Evolutionary conservation across 2,888 invertebrate species (phyloP).

Genomic region (Pachymerium ferrugineum): DNA sequence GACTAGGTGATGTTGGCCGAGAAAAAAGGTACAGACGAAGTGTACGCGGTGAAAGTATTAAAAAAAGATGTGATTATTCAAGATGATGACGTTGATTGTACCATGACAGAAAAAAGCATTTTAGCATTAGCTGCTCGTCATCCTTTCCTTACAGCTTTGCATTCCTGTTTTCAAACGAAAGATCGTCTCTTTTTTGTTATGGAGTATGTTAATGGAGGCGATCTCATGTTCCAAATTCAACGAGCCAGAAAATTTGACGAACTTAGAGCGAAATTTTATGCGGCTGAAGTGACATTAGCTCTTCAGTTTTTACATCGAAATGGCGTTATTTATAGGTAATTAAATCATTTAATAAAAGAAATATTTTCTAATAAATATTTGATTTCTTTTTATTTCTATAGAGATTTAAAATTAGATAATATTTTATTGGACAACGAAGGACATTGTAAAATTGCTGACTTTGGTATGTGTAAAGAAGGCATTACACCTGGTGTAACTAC

Average conservation of each 20-base stretch:
- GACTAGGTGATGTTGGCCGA: conserved; percentile 91
- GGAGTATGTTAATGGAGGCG: conserved; percentile 99
- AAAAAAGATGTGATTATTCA: conserved; percentile 98
- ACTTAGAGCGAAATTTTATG: conserved; percentile 87
- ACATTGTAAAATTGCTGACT: conserved; percentile 88
- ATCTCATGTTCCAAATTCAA: conserved; percentile 99
- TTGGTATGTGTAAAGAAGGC: conserved; percentile 98
- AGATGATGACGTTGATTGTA: conserved; percentile 99
- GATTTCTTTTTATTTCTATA: conserved; percentile 46
- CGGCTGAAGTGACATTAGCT: conserved; percentile 96
- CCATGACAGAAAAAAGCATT: conserved; percentile 96
- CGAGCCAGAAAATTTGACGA: conserved; percentile 97
- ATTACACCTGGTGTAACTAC: conserved; percentile 84
- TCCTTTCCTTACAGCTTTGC: conserved; percentile 94
- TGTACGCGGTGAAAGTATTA: conserved; percentile 66
- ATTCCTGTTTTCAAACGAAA: conserved; percentile 94
- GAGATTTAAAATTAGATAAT: conserved; percentile 97
- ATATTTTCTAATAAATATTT: background rate
- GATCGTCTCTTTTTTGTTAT: conserved; percentile 97
- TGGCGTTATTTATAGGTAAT: conserved; percentile 84
- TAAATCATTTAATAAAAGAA: background rate
- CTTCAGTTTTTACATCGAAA: conserved; percentile 93
- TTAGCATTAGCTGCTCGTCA: conserved; percentile 94
- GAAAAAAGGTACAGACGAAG: conserved; percentile 83
- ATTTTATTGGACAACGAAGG: conserved; percentile 94